Evolutionary conservation across 2,888 invertebrate genomes (phyloP), one percentile per base, ranked within the genome.

Genomic region (Erebia epiphron): DNA sequence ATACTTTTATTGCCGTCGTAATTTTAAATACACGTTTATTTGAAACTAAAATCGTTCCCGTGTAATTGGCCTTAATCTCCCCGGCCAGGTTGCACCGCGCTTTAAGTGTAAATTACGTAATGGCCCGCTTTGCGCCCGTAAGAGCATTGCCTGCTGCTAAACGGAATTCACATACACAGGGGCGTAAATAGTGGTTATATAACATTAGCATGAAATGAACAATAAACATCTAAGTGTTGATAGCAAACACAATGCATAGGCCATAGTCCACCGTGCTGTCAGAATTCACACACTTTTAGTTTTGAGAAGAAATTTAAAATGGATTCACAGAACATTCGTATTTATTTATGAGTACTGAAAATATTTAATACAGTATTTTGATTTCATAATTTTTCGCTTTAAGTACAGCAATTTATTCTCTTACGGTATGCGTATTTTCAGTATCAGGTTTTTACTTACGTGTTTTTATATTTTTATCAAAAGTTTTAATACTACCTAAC

Each of bases 31-130:
- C 54, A 14, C 26, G 21, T 43, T 66, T 60, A 60, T 62, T 68
- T 63, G 49, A 68, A 58, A 56, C 43, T 68, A 71, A 68, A 74
- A 69, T 50, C 70, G 69, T 70, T 68, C 49, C 54, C 26, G 62
- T 67, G 72, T 70, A 70, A 67, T 70, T 72, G 49, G 67, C 72
- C 72, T 66, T 74, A 74, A 69, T 71, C 64, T 54, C 16, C 26
- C 46, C 11, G n/a, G 52, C 2, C 21, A 43, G 16, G 21, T 35
- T 35, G 35, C 35, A 54, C 41, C 14, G 16, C 41, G 54, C 16
- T 41, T 50, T 41, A 35, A 52, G 65, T 41, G 46, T 61, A 60
- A 69, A 69, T 64, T 69, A 57, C 64, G 26, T 63, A 50, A 57
- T 64, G 9, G 41, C 26, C 69, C 35, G 49, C 49, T 58, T 35